Evolutionary conservation across 2,888 invertebrate genomes (phyloP).

Genomic region (Pollenia labialis): DNA sequence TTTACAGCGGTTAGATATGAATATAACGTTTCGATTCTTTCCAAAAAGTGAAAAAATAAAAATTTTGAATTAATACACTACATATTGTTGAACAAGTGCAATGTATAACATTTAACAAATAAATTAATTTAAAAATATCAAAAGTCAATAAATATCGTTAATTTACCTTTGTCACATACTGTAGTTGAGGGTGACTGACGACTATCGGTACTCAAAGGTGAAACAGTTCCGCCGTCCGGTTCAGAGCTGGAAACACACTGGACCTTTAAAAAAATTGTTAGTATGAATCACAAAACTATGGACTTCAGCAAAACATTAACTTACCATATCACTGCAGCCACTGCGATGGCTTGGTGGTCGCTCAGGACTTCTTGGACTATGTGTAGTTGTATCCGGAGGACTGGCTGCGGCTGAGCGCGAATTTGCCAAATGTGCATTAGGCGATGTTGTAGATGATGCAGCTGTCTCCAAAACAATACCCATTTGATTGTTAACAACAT

Average conservation of each 20-base stretch:
- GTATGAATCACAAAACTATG: background rate
- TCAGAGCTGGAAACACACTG: constrained; percentile 95
- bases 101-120: no score
- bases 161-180: constrained; percentile 83
- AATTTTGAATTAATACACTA: no score
- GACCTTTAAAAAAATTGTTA: constrained; percentile 86
- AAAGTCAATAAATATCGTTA: no score
- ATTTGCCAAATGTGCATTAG: constrained; percentile 59
- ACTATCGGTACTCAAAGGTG: constrained; percentile 82
- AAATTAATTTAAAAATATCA: no score
- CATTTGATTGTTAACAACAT: constrained; percentile 75
- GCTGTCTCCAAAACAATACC: constrained; percentile 78
- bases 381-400: constrained; percentile 94
- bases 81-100: no score
- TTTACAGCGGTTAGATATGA: no score
- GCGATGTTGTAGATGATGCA: constrained; percentile 70
- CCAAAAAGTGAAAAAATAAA: no score
- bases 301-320: constrained; percentile 5
- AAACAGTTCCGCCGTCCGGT: constrained; percentile 88
- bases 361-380: constrained; percentile 89
- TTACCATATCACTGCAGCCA: constrained; percentile 84
- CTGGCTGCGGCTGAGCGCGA: constrained; percentile 85
- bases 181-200: constrained; percentile 83
- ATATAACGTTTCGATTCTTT: no score
- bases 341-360: constrained; percentile 83